Percentiles rank a stretch among this genome's conserved stretches.
Evolutionary conservation across 2,113 vertebrate species (phyloP).

Genomic region (Elephantulus edwardii): DNA sequence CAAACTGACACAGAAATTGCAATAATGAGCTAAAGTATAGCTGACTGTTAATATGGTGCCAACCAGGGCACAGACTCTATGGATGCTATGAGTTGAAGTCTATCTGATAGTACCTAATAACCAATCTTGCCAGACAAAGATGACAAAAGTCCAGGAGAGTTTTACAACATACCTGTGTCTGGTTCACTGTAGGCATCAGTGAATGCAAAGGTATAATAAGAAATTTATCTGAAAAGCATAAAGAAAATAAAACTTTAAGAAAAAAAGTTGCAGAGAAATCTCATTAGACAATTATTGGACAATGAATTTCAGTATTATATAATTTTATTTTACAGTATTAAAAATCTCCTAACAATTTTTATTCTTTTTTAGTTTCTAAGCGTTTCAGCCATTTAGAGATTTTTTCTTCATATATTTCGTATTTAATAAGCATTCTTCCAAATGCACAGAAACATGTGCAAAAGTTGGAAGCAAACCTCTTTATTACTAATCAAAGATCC

Average conservation of each 20-base stretch:
- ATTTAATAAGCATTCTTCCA: background rate
- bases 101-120: too few species aligned
- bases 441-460: conserved; percentile 6
- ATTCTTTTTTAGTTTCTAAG: background rate
- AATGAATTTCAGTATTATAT: too few species aligned
- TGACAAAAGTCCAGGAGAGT: too few species aligned
- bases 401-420: conserved; percentile 14
- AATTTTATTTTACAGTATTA: too few species aligned
- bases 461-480: background rate
- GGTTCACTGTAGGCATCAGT: conserved; percentile 97
- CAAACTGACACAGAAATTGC: too few species aligned
- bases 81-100: too few species aligned
- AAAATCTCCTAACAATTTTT: background rate
- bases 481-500: background rate
- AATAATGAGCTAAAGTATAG: too few species aligned
- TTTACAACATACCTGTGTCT: conserved; percentile 91
- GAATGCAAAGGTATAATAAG: conserved; percentile 98
- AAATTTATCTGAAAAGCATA: conserved; percentile 92
- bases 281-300: background rate
- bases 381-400: background rate
- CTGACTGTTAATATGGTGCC: too few species aligned
- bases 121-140: too few species aligned
- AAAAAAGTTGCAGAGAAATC: conserved; percentile 17
- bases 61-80: too few species aligned
- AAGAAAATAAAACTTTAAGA: conserved; percentile 49